Evolutionary conservation across 2,797 vertebrate species (phyloP).

Genomic region (Sebastes taczanowskii): DNA sequence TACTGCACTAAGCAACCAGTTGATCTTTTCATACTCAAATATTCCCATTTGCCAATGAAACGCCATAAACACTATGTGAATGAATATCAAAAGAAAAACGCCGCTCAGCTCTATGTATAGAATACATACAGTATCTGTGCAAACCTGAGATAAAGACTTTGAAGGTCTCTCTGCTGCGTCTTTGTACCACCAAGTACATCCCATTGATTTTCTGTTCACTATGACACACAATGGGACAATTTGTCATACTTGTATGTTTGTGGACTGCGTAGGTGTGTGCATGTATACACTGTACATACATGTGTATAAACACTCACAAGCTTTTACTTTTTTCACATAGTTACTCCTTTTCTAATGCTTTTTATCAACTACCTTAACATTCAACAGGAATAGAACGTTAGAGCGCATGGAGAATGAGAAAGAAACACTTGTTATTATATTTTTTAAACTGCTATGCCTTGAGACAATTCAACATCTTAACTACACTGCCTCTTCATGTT

Average conservation of each 20-base stretch:
- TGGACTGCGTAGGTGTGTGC: background rate
- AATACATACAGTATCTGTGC: background rate
- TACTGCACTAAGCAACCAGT: background rate
- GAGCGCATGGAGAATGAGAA: background rate
- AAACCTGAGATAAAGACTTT: background rate
- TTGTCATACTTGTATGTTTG: background rate
- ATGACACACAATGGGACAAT: background rate
- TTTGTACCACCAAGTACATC: background rate
- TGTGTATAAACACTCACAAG: background rate
- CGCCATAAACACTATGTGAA: background rate
- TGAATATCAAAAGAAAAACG: background rate
- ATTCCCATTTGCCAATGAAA: slow-evolving; percentile 17
- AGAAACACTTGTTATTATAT: background rate
- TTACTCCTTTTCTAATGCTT: background rate
- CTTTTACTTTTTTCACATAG: background rate
- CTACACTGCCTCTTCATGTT: background rate
- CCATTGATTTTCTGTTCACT: background rate
- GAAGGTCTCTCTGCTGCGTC: background rate
- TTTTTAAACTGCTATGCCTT: background rate
- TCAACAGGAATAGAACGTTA: background rate
- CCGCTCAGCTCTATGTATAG: background rate
- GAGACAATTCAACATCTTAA: background rate
- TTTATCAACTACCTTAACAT: background rate
- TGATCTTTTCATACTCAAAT: slow-evolving; percentile 21
- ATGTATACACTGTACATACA: background rate